Conservation (phyloP, 2,113 vertebrate genomes). For the Marmota flaviventris region DNA sequence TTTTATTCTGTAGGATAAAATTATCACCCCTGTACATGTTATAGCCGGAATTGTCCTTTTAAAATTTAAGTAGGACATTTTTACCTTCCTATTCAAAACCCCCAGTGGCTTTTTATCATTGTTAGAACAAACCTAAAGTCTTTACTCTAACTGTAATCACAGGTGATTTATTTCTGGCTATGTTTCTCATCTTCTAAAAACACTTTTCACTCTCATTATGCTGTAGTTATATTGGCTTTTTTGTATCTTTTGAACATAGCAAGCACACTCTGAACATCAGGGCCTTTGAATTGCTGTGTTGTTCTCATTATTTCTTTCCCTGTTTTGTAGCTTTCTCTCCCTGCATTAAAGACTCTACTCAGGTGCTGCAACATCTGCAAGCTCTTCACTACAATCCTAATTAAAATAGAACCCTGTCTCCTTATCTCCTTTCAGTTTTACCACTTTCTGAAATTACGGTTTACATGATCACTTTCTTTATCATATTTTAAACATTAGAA, state of each 20-base stretch:
- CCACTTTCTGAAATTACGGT: neutral
- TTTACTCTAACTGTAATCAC: neutral
- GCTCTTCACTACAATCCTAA: neutral
- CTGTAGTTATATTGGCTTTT: neutral
- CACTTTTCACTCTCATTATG: neutral
- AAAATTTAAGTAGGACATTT: constrained; percentile 5
- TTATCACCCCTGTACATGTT: neutral
- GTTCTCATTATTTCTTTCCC: constrained; percentile 26
- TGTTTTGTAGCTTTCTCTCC: constrained; percentile 16
- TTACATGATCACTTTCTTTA: neutral
- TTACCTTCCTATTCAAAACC: neutral
- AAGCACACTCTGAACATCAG: neutral
- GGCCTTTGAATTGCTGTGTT: neutral
- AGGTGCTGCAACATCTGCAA: neutral
- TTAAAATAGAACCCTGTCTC: neutral
- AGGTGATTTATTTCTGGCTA: neutral
- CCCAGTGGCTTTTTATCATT: neutral
- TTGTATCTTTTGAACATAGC: neutral
- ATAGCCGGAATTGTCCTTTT: neutral
- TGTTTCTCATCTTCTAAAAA: constrained; percentile 32
- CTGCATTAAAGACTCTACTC: constrained; percentile 10
- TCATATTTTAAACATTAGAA: neutral
- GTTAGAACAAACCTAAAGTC: constrained; percentile 13
- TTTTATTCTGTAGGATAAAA: neutral
- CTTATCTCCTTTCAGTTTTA: neutral